Base-by-base conservation (phyloP, 2,888 invertebrate genomes). In the Eretmocerus hayati region DNA sequence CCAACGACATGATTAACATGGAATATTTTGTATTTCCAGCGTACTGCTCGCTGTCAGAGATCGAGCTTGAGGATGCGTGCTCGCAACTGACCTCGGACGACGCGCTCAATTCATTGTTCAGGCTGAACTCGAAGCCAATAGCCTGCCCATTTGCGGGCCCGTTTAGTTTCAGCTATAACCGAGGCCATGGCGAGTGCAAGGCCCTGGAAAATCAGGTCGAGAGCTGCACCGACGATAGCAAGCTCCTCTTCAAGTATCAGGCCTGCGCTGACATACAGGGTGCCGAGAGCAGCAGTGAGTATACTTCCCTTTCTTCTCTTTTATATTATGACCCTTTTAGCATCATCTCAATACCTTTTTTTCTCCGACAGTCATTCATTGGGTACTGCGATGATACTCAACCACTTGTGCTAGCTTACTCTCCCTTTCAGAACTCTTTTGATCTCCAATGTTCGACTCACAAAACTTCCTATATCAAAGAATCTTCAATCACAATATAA, bases 191-290 rank as follows among this genome's bases (percentile, higher is more conserved):
- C 0, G 86, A 86, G 60, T 90, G 90, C 70, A 72, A 71, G 31
- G 80, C 81, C 59, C 89, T 90, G 1, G 81, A 83, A 19, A 90
- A 89, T 13, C 80, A 85, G 40, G 87, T 87, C 1, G 89, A 90
- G 69, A 83, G 87, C 48, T 91, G 91, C 72, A 90, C 89, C 0
- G 89, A 90, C 61, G 84, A 87, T 62, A 87, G 87, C 30, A 76
- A 86, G 40, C 77, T 90, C 40, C 79, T 89, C 49, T 79, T 92
- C 57, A 83, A 87, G 56, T 90, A 89, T 69, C 87, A 88, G 74
- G 87, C 88, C 0, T 91, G 91, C 62, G 85, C 87, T 0, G 87
- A 90, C 63, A 80, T 89, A 5, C 74, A 76, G 0, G 82, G 82
- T 31, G 84, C 88, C 0, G 89, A 89, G 69, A 87, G 86, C 66